Evolutionary conservation across 2,888 invertebrate species (phyloP).

Genomic region (Muschampia plurimacula): DNA sequence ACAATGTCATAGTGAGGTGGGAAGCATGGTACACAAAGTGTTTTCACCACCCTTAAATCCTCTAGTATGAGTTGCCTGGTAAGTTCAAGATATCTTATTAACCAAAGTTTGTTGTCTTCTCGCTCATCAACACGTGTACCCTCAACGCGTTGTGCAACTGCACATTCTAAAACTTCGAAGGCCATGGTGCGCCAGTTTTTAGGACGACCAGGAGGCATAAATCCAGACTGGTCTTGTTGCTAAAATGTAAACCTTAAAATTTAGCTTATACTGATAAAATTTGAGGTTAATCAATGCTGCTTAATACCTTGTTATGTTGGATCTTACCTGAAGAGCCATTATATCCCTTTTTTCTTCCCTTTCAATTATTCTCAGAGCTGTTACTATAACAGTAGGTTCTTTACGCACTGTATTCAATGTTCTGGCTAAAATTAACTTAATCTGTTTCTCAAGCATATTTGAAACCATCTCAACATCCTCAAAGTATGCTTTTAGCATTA

Average conservation of each 20-base stretch:
- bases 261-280: neutral
- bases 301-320: neutral
- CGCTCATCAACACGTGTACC: conserved; percentile 98
- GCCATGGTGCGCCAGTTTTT: conserved; percentile 96
- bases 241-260: conserved; percentile 56
- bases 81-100: conserved; percentile 96
- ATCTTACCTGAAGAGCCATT: conserved; percentile 88
- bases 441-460: conserved; percentile 94
- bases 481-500: conserved; percentile 97
- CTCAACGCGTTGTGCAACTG: conserved; percentile 94
- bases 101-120: conserved; percentile 96
- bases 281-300: neutral
- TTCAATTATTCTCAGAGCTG: conserved; percentile 97
- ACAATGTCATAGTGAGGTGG: conserved; percentile 98
- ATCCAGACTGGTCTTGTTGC: conserved; percentile 93
- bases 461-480: conserved; percentile 97
- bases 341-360: conserved; percentile 98
- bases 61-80: conserved; percentile 95
- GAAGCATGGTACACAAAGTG: conserved; percentile 96
- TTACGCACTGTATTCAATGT: conserved; percentile 97
- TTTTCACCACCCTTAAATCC: conserved; percentile 96
- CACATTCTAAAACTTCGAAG: conserved; percentile 92
- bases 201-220: conserved; percentile 97
- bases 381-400: conserved; percentile 97
- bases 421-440: conserved; percentile 94